Percentiles rank a stretch among this genome's conserved stretches.
Conservation (phyloP, 2,113 vertebrate genomes). For the Dryoscopus gambensis region DNA sequence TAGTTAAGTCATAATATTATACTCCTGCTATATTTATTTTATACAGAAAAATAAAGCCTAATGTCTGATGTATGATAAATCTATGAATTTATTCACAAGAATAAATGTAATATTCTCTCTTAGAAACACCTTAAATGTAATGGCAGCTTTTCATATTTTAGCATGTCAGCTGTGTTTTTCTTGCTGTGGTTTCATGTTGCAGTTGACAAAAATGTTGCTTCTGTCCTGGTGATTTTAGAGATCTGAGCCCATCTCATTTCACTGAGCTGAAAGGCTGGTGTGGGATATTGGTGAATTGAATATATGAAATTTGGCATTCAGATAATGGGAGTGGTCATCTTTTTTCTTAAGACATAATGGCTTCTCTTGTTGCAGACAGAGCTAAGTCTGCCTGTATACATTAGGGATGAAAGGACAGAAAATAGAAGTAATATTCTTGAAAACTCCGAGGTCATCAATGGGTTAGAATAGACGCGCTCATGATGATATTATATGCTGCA, state of each 20-base stretch:
- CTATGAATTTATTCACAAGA: conserved; percentile 62
- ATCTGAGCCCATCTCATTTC: neutral
- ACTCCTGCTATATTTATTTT: conserved; percentile 69
- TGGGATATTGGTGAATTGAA: neutral
- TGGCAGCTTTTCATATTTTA: conserved; percentile 29
- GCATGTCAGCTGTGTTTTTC: neutral
- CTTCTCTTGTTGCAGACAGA: neutral
- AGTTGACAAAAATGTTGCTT: conserved; percentile 11
- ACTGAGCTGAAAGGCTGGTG: neutral
- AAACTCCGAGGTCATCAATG: conserved; percentile 51
- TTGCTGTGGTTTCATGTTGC: neutral
- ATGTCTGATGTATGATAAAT: conserved; percentile 53
- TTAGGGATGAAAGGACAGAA: conserved; percentile 27
- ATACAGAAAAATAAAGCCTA: conserved; percentile 72
- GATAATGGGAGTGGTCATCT: conserved; percentile 19
- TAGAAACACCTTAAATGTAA: conserved; percentile 57
- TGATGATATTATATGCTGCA: conserved; percentile 31
- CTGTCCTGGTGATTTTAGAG: neutral
- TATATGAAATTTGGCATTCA: conserved; percentile 27
- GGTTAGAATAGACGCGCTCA: neutral
- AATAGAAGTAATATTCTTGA: conserved; percentile 37
- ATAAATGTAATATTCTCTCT: conserved; percentile 66
- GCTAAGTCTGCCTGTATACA: conserved; percentile 1
- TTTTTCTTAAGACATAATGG: neutral
- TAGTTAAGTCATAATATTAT: conserved; percentile 63